phyloP scores from a whole-genome alignment of 2,888 invertebrate species.

The Pediacus dermestoides region DNA sequence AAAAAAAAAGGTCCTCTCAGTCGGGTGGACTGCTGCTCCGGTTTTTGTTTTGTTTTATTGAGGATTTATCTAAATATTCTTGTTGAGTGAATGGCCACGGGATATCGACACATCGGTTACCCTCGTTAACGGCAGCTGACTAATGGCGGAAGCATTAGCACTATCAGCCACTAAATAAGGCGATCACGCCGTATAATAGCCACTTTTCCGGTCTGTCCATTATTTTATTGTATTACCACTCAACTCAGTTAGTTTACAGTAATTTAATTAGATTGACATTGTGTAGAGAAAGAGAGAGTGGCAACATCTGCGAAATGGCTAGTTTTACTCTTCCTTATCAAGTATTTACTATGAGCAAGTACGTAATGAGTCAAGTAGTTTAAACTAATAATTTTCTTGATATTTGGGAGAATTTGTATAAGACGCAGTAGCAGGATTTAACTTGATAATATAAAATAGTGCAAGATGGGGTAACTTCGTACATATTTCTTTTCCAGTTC shows the following conservation, averaged over 20 bases:
- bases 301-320: constrained; percentile 40
- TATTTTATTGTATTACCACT: constrained; percentile 37
- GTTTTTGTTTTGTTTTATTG: no score
- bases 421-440: no score
- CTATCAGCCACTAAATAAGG: constrained; percentile 49
- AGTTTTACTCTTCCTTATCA: no score
- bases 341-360: no score
- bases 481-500: no score
- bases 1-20: constrained; percentile 6
- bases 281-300: constrained; percentile 4
- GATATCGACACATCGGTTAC: constrained; percentile 47
- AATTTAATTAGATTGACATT: constrained; percentile 41
- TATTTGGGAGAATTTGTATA: no score
- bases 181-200: constrained; percentile 46
- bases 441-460: no score
- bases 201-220: constrained; percentile 45
- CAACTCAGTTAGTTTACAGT: constrained; percentile 33
- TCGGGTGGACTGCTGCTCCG: no score
- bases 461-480: no score
- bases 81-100: constrained; percentile 23
- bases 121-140: constrained; percentile 51
- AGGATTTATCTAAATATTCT: constrained; percentile 31
- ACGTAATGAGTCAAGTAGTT: no score
- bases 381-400: no score
- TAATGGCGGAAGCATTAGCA: constrained; percentile 51